These are phyloP conservation scores for Scaptomyza caliginosa DNA, from an alignment of 2,888 invertebrate genomes.

Conservation along the genomic window DNA sequence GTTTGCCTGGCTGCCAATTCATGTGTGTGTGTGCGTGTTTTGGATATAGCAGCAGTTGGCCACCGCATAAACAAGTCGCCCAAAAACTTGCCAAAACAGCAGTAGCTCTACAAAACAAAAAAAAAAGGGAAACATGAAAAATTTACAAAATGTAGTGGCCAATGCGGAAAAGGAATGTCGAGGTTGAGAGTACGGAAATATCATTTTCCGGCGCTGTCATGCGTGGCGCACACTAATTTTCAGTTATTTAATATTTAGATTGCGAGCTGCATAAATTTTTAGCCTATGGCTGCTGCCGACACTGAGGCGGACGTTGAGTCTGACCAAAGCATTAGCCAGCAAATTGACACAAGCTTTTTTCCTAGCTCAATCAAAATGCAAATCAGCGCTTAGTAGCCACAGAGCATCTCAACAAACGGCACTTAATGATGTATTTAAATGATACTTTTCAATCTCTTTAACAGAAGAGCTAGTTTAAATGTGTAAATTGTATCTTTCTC, in stretches of 20 bases:
- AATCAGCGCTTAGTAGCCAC: slow-evolving; percentile 30
- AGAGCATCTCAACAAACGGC: slow-evolving; percentile 20
- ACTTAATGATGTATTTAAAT: slow-evolving; percentile 42
- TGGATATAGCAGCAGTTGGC: slow-evolving; percentile 62
- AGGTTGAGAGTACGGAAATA: slow-evolving; percentile 58
- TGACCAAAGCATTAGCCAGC: slow-evolving; percentile 30
- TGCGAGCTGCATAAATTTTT: slow-evolving; percentile 63
- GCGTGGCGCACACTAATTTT: slow-evolving; percentile 75
- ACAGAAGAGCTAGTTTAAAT: not conserved
- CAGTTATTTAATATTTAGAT: slow-evolving; percentile 72
- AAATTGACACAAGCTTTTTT: slow-evolving; percentile 44
- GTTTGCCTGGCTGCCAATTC: slow-evolving; percentile 6
- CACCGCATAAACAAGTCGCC: slow-evolving; percentile 73
- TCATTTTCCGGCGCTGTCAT: slow-evolving; percentile 71
- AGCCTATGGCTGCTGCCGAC: not conserved
- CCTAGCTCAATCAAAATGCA: slow-evolving; percentile 53
- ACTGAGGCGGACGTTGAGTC: not conserved
- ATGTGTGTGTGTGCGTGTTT: slow-evolving; percentile 34
- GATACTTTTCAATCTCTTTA: slow-evolving; percentile 14
- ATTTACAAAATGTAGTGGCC: slow-evolving; percentile 70
- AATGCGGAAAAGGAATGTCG: slow-evolving; percentile 70
- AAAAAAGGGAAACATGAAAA: slow-evolving; percentile 17
- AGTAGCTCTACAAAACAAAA: slow-evolving; percentile 13
- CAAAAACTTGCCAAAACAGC: slow-evolving; percentile 60
- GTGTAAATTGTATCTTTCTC: not conserved